Evolutionary conservation across 2,888 invertebrate genomes (phyloP).

Genomic region (Drosophila paranaensis): DNA sequence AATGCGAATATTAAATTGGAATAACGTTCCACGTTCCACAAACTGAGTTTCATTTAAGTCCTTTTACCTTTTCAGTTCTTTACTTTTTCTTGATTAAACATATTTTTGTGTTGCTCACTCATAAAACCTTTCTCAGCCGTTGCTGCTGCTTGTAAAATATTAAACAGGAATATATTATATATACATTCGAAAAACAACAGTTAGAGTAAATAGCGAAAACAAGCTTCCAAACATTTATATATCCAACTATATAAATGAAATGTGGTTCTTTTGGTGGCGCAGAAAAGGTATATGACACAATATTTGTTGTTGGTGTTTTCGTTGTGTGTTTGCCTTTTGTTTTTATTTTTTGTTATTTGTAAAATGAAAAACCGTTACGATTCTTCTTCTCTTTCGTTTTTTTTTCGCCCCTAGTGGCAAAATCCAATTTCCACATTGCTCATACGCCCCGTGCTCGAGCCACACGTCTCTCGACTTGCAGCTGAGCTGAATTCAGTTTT

Average conservation of each 20-base stretch:
- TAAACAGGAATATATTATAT: not conserved
- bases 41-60: not conserved
- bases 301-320: conserved; percentile 8
- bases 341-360: conserved; percentile 15
- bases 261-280: conserved; percentile 68
- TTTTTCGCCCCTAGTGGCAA: conserved; percentile 30
- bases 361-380: conserved; percentile 30
- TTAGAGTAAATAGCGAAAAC: conserved; percentile 5
- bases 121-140: conserved; percentile 1
- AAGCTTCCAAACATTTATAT: conserved; percentile 3
- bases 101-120: not conserved
- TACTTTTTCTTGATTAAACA: not conserved
- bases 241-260: conserved; percentile 29
- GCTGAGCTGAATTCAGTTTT: conserved; percentile 19
- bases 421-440: conserved; percentile 49
- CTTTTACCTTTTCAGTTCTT: not conserved
- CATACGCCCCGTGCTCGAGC: conserved; percentile 22
- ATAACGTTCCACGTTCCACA: not conserved
- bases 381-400: conserved; percentile 9
- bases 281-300: conserved; percentile 58
- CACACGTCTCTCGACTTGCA: conserved; percentile 3
- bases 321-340: conserved; percentile 5
- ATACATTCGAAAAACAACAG: conserved; percentile 1
- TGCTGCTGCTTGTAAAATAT: not conserved
- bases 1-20: not conserved